Conservation (phyloP, 2,797 vertebrate species). For the Microctenopoma steveboyesi region DNA sequence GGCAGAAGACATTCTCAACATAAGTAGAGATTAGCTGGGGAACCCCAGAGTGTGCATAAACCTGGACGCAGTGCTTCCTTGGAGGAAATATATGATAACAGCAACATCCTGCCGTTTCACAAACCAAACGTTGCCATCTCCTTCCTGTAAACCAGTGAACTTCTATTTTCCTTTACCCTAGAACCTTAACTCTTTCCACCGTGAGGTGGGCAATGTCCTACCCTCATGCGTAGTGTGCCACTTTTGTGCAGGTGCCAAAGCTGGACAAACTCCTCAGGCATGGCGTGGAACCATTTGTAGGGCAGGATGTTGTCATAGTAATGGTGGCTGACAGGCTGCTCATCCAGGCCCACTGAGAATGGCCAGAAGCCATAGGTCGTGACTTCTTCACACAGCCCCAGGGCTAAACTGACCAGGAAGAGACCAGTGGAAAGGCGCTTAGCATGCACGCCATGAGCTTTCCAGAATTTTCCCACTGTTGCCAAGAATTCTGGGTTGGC, state of each 20-base stretch:
- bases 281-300: slow-evolving; percentile 91
- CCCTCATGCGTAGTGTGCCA: slow-evolving; percentile 88
- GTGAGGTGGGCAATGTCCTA: slow-evolving; percentile 83
- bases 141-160: neutral
- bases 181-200: slow-evolving; percentile 35
- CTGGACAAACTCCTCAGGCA: slow-evolving; percentile 97
- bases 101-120: slow-evolving; percentile 4
- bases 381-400: slow-evolving; percentile 95
- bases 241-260: slow-evolving; percentile 96
- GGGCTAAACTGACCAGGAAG: slow-evolving; percentile 92
- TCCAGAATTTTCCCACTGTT: slow-evolving; percentile 95
- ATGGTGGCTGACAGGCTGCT: slow-evolving; percentile 92
- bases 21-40: slow-evolving; percentile 37
- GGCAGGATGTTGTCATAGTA: slow-evolving; percentile 97
- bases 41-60: slow-evolving; percentile 15
- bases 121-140: neutral
- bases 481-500: slow-evolving; percentile 95
- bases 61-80: slow-evolving; percentile 30
- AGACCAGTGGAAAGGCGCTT: slow-evolving; percentile 95
- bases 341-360: slow-evolving; percentile 87
- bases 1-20: slow-evolving; percentile 42
- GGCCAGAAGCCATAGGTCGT: slow-evolving; percentile 97
- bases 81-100: slow-evolving; percentile 7
- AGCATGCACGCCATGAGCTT: slow-evolving; percentile 89
- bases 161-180: neutral